These are phyloP conservation scores for Salvelinus sp. DNA, from an alignment of 2,113 vertebrate genomes.

Conservation along the genomic window DNA sequence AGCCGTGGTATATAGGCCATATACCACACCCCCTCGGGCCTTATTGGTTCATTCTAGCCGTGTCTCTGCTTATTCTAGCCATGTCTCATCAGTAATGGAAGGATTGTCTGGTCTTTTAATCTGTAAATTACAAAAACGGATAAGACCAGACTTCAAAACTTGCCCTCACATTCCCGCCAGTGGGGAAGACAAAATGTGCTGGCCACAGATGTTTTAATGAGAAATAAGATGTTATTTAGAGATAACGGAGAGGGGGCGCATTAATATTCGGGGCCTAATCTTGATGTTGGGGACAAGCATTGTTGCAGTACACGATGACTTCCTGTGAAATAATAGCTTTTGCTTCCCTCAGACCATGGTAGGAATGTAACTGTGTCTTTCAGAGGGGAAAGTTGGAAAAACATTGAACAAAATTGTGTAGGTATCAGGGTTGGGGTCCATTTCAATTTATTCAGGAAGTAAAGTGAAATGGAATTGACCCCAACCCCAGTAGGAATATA, in stretches of 20 bases:
- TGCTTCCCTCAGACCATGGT: no score
- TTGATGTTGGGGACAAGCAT: neutral
- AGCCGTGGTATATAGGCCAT: no score
- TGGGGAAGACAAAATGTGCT: neutral
- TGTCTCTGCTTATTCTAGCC: neutral
- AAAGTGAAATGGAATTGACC: no score
- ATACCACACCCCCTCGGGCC: no score
- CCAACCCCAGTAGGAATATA: no score
- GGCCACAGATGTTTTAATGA: constrained; percentile 1
- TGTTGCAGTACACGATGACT: neutral
- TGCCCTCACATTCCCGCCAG: neutral
- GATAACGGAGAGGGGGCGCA: neutral
- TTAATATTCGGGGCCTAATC: neutral
- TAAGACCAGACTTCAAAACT: neutral
- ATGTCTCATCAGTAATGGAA: neutral
- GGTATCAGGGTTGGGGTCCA: no score
- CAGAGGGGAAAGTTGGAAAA: no score
- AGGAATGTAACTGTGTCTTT: no score
- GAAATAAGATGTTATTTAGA: neutral
- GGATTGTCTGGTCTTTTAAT: neutral
- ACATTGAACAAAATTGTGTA: no score
- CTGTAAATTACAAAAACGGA: neutral
- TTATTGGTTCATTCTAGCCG: no score
- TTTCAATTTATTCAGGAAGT: no score
- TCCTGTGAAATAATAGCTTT: neutral